A percentile compares a stretch with the other conserved stretches of the same genome.
Conservation (phyloP, 2,797 vertebrate species). For the Gila robusta region DNA sequence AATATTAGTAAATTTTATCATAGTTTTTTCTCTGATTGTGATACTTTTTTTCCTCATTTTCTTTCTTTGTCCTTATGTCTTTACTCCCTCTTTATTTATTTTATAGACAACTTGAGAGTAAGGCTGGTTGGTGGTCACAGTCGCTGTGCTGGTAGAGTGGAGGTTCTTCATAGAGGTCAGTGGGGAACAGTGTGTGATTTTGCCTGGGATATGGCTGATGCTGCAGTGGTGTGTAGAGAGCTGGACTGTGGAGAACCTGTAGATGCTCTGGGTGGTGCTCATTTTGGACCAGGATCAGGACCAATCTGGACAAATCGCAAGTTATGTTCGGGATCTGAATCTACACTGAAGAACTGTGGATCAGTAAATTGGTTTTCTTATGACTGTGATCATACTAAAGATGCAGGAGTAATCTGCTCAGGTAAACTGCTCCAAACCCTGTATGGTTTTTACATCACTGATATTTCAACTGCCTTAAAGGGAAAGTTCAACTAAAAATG, state of each 20-base stretch:
- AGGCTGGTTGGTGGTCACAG: background rate
- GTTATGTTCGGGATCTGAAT: slow-evolving; percentile 68
- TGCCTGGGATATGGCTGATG: slow-evolving; percentile 47
- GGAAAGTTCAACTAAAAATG: background rate
- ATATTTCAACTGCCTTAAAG: background rate
- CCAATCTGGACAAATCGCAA: slow-evolving; percentile 47
- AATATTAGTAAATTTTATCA: too few relatives aligned
- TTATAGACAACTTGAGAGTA: background rate
- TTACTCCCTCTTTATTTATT: too few relatives aligned
- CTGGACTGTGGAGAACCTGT: slow-evolving; percentile 5
- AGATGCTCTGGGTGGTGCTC: background rate
- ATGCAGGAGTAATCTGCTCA: slow-evolving; percentile 74
- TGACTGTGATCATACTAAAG: slow-evolving; percentile 54
- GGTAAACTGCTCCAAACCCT: slow-evolving; percentile 50
- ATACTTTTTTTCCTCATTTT: background rate
- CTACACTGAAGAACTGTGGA: slow-evolving; percentile 53
- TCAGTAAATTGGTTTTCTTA: slow-evolving; percentile 45
- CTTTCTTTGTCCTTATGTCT: too few relatives aligned
- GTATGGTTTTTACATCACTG: background rate
- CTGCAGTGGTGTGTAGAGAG: slow-evolving; percentile 61
- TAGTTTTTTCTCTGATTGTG: slow-evolving; percentile 1
- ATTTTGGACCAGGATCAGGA: background rate
- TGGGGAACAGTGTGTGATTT: slow-evolving; percentile 38
- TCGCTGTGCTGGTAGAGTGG: slow-evolving; percentile 1
- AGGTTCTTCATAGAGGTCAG: too few relatives aligned